Evolutionary conservation across 2,888 invertebrate species (phyloP).

Genomic region (Busseola fusca): DNA sequence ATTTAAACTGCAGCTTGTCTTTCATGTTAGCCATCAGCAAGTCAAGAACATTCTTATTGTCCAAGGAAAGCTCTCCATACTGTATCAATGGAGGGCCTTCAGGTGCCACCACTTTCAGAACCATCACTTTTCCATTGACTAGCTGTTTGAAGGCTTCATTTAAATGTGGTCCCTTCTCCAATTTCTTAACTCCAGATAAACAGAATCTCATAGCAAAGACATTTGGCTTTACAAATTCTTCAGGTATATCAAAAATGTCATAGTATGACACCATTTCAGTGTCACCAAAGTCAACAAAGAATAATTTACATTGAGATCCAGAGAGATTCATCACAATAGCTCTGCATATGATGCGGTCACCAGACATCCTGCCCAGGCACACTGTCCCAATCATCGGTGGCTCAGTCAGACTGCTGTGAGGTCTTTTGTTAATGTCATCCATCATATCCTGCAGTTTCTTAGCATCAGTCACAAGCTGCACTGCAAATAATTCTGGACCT

Average conservation of each 20-base stretch:
- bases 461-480: slow-evolving; percentile 91
- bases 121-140: slow-evolving; percentile 90
- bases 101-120: slow-evolving; percentile 91
- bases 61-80: slow-evolving; percentile 92
- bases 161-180: slow-evolving; percentile 89
- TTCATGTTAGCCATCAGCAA: slow-evolving; percentile 84
- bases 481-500: slow-evolving; percentile 93
- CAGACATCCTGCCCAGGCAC: slow-evolving; percentile 92
- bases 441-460: slow-evolving; percentile 91
- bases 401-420: slow-evolving; percentile 90
- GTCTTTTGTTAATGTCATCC: slow-evolving; percentile 91
- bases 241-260: slow-evolving; percentile 93
- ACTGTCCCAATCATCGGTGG: slow-evolving; percentile 93
- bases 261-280: slow-evolving; percentile 92
- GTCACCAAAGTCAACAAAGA: slow-evolving; percentile 95
- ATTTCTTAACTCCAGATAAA: slow-evolving; percentile 91
- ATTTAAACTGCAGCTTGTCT: slow-evolving; percentile 81
- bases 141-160: slow-evolving; percentile 92
- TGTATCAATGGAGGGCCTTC: slow-evolving; percentile 93
- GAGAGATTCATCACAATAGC: slow-evolving; percentile 93
- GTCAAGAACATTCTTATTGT: slow-evolving; percentile 89
- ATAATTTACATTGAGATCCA: slow-evolving; percentile 92
- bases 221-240: slow-evolving; percentile 91
- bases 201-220: slow-evolving; percentile 94
- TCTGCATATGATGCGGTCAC: slow-evolving; percentile 92